Base-by-base conservation (phyloP, 92 coral and sea anemone genomes). In the Chrysogorgia sp. region DNA sequence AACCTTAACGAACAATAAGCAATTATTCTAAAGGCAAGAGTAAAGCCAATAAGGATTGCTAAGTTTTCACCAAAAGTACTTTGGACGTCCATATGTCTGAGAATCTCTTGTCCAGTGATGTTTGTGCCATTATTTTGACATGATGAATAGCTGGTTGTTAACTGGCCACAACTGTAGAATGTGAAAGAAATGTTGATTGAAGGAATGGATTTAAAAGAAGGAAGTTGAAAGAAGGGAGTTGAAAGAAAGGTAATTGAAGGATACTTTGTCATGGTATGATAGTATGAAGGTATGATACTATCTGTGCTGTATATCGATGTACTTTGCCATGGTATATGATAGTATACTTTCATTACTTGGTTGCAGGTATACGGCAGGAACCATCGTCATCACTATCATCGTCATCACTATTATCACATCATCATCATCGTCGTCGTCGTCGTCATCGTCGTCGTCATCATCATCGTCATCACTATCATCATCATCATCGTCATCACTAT, bases 1-100 rank as follows among this genome's bases (percentile, higher is more conserved):
- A 45, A 93, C 31, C 97, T 84, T 35, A 93, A 78, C 8, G 92
- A 75, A 15, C 90, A 77, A 34, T 93, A 93, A 12, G 93, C 85
- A 21, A 82, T 32, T 14, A 64, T 70, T 59, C 97, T 84, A 55
- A 89, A 89, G 21, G 86, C 32, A 17, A 80, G 6, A 32, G 67
- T 77, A 55, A 86, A 86, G 43, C 56, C 71, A 28, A 91, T 2
- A 10, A 93, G 83, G 56, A 71, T 77, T 10, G 83, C 90, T 17
- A 89, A 34, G 68, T 91, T 91, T 68, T 84, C 89, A 20, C 89
- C 89, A 22, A 81, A 85, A 1, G 92, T 48, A 60, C 89, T 60
- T 7, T 88, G 34, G 21, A 91, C 86, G 58, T 77, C 85, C 29
- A 93, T 52, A 25, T 86, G 81, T 9, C 58, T 64, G 20, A 93